Evolutionary conservation across 1,140 invertebrate genomes (phyloP), one percentile per base, ranked within the genome.

Genomic region (Zaprionus camerounensis): DNA sequence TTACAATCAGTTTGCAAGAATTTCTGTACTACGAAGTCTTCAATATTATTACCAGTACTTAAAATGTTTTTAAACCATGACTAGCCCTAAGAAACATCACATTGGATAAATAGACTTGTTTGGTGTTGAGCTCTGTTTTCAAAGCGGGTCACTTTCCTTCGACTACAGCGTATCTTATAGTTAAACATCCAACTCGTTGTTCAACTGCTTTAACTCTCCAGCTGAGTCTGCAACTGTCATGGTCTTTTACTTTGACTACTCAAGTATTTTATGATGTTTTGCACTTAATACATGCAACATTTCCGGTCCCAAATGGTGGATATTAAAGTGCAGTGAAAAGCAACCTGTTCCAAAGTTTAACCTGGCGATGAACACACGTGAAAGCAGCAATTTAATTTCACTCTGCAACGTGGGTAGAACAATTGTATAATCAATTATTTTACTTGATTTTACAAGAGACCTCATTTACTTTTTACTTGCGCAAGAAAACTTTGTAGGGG

Each of bases 181-280:
- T 22, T 20, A n/a, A 51, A 12, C 6, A 11, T 12, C 9, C 9
- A 6, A 5, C 9, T 9, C 17, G 11, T 49, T 4, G 7, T 11
- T 7, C 44, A 20, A 49, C 17, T 49, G 0, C 12, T 22, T 51
- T 51, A 51, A 51, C 9, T 51, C 46, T 51, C 1, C 20, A 22
- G 38, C 59, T 31, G 38, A n/a, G 13, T 15, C 20, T n/a, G 24
- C 36, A 53, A 26, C 41, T 22, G 26, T 41, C 49, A 24, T 9
- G 26, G 56, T 28, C 20, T 17, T 22, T 55, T 41, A 26, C 28
- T 64, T 53, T 31, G 44, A 53, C 49, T 62, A 17, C 49, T 71
- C 34, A 63, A 56, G 58, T 41, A 70, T 70, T 70, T 70, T 59
- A 34, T 57, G 53, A 55, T 65, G 12, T 53, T 53, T 65, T 55